Conservation (phyloP, 2,113 vertebrate genomes). For the Merops nubicus region DNA sequence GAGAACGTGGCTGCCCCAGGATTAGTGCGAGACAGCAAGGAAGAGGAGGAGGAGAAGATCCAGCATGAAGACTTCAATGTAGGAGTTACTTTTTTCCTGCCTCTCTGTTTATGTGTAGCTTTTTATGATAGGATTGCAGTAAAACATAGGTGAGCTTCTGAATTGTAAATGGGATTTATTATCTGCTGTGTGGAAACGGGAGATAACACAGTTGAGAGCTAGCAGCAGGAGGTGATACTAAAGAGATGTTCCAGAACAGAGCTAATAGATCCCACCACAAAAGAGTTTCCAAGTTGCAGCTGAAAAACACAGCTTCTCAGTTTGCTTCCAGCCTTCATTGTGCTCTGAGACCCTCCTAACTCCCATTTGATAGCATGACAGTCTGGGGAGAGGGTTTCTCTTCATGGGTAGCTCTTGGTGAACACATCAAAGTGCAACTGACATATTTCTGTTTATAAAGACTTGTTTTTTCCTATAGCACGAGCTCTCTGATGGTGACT, state of each 20-base stretch:
- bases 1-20: constrained; percentile 62
- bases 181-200: background rate
- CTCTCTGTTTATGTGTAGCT: background rate
- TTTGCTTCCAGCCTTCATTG: background rate
- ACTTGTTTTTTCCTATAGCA: constrained; percentile 65
- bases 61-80: constrained; percentile 93
- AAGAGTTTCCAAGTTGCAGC: background rate
- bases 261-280: background rate
- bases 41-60: constrained; percentile 87
- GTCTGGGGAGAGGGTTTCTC: background rate
- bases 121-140: background rate
- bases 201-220: background rate
- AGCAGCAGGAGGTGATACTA: background rate
- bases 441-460: background rate
- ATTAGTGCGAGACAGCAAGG: constrained; percentile 77
- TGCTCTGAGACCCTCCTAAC: background rate
- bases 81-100: constrained; percentile 45
- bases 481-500: constrained; percentile 93
- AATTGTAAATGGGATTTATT: background rate
- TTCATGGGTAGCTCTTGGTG: background rate
- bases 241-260: background rate
- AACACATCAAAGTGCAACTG: background rate
- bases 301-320: background rate
- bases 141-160: background rate
- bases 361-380: background rate